Evolutionary conservation across 2,113 vertebrate species (phyloP), one percentile per base, ranked within the genome.

Genomic region (Vidua chalybeata): DNA sequence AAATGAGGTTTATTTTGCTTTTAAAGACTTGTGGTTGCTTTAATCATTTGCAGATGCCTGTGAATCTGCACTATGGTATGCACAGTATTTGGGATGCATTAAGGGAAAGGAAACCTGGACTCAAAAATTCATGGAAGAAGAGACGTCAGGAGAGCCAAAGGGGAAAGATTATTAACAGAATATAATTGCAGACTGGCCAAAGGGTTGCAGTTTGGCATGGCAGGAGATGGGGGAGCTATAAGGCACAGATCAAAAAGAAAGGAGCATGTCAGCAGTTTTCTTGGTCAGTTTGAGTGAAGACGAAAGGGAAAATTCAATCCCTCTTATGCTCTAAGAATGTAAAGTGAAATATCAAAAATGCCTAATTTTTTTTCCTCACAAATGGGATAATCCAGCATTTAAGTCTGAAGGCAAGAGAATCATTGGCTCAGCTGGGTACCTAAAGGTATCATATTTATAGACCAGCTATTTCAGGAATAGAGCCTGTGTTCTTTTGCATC

Each of bases 381-480:
- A 87, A 46, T 74, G 72, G 48, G 63, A 59, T 91, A 92, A 96
- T 95, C 67, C 75, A 96, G 83, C 48, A 31, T 94, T 91, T 90
- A 49, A 92, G n/a, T 90, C 49, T 69, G 87, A 93, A 85, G 74
- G 83, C 59, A 96, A 84, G 92, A 63, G 87, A 91, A 69, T 75
- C 58, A 87, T n/a, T 93, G 84, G 83, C 93, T 96, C 89, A 78
- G 77, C 88, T 91, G 94, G 93, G 62, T 84, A 95, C 93, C 79
- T 90, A 83, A 97, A 97, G 93, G 89, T 95, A 83, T 71, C 82
- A 8, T 91, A 95, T 97, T 98, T 97, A 97, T 96, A 97, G 96
- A 96, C 94, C 73, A 86, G 77, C 88, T 97, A 89, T 97, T 97
- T 97, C 89, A 76, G 77, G 97, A 95, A 82, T 83, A 52, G 92